A percentile compares a stretch with the other conserved stretches of the same genome.
These are phyloP conservation scores for zebrafish (Danio rerio) DNA, from an alignment of 2,113 vertebrate genomes.

Conservation along the genomic window DNA sequence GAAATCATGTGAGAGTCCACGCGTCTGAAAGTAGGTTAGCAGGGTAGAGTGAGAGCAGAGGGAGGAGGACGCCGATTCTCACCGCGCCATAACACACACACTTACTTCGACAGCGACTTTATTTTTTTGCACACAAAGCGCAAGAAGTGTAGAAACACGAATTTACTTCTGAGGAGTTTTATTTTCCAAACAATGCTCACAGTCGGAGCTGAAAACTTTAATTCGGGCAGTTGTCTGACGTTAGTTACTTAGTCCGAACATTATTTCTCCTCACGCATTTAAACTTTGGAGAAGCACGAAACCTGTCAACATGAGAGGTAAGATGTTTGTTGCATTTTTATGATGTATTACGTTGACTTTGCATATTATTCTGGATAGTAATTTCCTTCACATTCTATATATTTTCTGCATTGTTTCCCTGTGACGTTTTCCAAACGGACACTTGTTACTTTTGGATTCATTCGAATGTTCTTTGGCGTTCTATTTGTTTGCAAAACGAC, in stretches of 20 bases:
- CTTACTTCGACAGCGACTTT: not conserved
- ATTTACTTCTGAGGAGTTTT: conserved; percentile 1
- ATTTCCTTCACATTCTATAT: too few relatives aligned
- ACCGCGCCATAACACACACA: conserved; percentile 16
- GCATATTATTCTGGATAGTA: not conserved
- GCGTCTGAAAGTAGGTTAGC: conserved; percentile 81
- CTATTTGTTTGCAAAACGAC: not conserved
- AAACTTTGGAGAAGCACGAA: conserved; percentile 49
- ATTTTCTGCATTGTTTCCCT: not conserved
- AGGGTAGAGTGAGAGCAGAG: conserved; percentile 77
- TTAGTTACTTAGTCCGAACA: conserved; percentile 35
- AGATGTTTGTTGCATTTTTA: conserved; percentile 47
- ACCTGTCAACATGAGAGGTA: conserved; percentile 77
- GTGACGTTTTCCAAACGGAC: not conserved
- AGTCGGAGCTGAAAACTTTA: conserved; percentile 20
- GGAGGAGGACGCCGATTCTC: conserved; percentile 57
- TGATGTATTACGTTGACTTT: not conserved
- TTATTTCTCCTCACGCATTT: conserved; percentile 31
- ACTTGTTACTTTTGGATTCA: not conserved
- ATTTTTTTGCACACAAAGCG: not conserved
- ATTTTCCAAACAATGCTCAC: conserved; percentile 42
- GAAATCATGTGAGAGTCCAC: conserved; percentile 83
- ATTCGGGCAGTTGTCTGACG: conserved; percentile 20
- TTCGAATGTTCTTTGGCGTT: not conserved
- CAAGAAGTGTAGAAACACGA: not conserved